phyloP scores from a whole-genome alignment of 2,888 invertebrate genomes.

The Pristionchus maxplancki region DNA sequence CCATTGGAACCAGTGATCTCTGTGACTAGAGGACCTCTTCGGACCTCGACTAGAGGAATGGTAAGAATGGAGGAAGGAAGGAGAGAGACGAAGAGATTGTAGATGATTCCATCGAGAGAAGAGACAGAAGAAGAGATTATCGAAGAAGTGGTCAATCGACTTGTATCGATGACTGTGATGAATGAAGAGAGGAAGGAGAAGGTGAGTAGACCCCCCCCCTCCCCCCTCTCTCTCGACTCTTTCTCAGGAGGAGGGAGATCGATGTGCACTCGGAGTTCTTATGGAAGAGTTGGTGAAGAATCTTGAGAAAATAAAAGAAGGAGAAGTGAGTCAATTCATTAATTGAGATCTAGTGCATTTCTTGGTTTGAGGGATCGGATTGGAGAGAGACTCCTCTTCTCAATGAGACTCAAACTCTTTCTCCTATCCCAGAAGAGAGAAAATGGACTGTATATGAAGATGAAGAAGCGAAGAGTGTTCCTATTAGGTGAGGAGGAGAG shows the following conservation, averaged over 20 bases:
- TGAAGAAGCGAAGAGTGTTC: background rate
- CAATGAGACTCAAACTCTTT: background rate
- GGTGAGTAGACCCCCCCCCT: no score
- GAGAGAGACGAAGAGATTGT: background rate
- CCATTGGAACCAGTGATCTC: background rate
- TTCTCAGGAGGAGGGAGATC: background rate
- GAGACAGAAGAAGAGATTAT: background rate
- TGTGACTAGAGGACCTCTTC: background rate
- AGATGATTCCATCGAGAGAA: background rate
- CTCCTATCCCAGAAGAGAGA: background rate
- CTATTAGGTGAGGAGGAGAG: background rate
- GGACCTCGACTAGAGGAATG: no score
- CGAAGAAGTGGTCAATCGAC: background rate
- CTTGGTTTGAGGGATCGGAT: background rate
- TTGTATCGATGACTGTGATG: background rate
- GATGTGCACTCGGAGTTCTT: background rate
- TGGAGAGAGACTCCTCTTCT: background rate
- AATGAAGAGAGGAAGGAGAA: background rate
- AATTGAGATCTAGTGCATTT: background rate
- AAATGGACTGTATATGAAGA: conserved; percentile 1
- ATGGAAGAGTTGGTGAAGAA: background rate
- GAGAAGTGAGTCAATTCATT: background rate
- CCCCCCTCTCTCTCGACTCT: background rate
- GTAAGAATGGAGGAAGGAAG: background rate
- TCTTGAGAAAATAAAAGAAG: background rate